Base-by-base conservation (phyloP, 1,140 invertebrate species). In the Hirudo medicinalis region DNA sequence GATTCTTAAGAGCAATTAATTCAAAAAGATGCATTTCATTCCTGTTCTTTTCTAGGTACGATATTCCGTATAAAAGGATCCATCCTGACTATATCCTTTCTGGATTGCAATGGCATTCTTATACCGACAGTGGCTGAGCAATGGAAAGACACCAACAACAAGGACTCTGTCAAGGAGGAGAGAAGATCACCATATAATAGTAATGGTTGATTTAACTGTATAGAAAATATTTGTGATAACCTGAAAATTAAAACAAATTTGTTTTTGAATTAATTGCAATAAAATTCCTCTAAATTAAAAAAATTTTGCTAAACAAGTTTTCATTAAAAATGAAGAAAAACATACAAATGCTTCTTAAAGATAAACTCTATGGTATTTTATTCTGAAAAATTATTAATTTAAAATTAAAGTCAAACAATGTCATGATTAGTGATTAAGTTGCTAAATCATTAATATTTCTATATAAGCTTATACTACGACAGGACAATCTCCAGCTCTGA, bases 31-130 rank as follows among this genome's bases (percentile, higher is more conserved):
- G 13, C 71, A 49, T 49, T 49, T 17, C 15, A 49, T 49, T 49
- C 43, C 43, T 13, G 11, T 49, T 17, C 15, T 71, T 25, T 77
- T 77, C 49, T 75, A 79, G 94, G 93, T 76, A 91, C 92, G 76
- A 89, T 96, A 79, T 95, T 95, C 85, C 88, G 93, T 82, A 84
- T 97, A 81, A 95, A 94, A 84, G 93, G 93, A 75, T 87, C 89
- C 79, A 93, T 97, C 79, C 83, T 95, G 76, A 88, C 89, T 71
- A 91, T 97, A 87, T 91, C 91, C 69, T 97, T 97, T 85, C 85
- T 98, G 79, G 94, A 98, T 76, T 92, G 90, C 80, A 92, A 89
- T 80, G 81, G 81, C 32, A 75, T 78, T 69, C 76, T 82, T n/a
- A 80, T 82, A 55, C 81, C 79, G 13, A 74, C 76, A 2, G 73